Evolutionary conservation across 2,113 vertebrate genomes (phyloP).

Genomic region (Zingel zingel): DNA sequence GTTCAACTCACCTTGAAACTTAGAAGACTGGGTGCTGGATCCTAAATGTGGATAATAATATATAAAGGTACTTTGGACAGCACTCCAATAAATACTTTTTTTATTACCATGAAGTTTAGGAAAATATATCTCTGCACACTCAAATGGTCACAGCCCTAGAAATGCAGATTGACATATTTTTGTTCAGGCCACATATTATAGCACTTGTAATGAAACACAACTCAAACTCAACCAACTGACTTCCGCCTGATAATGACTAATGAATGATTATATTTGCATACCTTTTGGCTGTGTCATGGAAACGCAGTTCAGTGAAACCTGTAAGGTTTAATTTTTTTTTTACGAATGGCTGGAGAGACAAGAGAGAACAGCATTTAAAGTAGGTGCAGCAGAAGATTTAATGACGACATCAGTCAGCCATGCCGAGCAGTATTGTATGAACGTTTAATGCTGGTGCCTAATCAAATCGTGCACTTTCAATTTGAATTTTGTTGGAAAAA

Average conservation of each 20-base stretch:
- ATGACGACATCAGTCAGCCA: conserved; percentile 50
- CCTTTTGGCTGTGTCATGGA: conserved; percentile 38
- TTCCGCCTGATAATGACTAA: conserved; percentile 55
- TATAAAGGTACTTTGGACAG: too few species aligned
- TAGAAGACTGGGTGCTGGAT: too few species aligned
- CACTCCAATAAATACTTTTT: too few species aligned
- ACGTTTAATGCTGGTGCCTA: not conserved
- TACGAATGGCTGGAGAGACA: conserved; percentile 43
- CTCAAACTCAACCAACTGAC: conserved; percentile 33
- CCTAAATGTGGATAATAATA: too few species aligned
- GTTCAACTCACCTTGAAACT: too few species aligned
- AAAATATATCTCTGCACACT: not conserved
- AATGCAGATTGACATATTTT: conserved; percentile 20
- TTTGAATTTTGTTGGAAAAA: not conserved
- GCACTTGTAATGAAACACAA: not conserved
- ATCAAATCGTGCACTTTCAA: not conserved
- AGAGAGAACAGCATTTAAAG: conserved; percentile 49
- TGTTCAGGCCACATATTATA: not conserved
- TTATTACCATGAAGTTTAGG: too few species aligned
- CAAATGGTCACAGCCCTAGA: not conserved
- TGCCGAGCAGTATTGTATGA: not conserved
- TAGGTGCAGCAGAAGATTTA: conserved; percentile 38
- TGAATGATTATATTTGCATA: conserved; percentile 55
- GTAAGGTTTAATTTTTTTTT: conserved; percentile 9
- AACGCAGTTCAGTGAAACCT: conserved; percentile 18